Percentiles rank a stretch among this genome's conserved stretches.
Conservation (phyloP, 2,797 vertebrate genomes). For the Gallinago stenura region DNA sequence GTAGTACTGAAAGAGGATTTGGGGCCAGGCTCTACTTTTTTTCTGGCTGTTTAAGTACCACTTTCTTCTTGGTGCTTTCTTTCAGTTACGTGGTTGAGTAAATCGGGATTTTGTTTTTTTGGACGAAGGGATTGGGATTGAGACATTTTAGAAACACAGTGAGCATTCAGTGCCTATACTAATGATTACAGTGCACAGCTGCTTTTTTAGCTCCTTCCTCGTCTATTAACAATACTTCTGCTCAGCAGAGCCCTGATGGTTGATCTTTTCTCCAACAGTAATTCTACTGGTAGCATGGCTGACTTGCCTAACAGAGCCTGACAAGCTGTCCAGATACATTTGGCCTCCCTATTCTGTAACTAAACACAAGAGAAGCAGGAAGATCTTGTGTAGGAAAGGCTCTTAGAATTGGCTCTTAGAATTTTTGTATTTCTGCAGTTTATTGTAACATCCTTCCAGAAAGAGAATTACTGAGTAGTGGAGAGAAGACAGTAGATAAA, state of each 20-base stretch:
- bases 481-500: not conserved
- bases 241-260: not conserved
- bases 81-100: not conserved
- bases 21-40: not conserved
- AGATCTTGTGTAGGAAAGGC: not conserved
- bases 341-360: slow-evolving; percentile 7
- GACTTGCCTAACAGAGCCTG: not conserved
- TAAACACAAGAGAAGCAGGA: not conserved
- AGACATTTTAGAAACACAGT: not conserved
- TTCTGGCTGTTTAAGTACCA: not conserved
- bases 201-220: not conserved
- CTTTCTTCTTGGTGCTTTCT: not conserved
- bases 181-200: not conserved
- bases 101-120: not conserved
- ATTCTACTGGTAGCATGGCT: not conserved
- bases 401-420: not conserved
- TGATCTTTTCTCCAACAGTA: not conserved
- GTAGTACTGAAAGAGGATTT: not conserved
- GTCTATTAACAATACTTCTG: not conserved
- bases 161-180: not conserved
- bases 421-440: not conserved
- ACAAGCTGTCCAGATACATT: not conserved
- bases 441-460: not conserved
- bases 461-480: not conserved
- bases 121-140: not conserved